phyloP scores from a whole-genome alignment of 1,140 invertebrate species.

The Drosophila bocki region DNA sequence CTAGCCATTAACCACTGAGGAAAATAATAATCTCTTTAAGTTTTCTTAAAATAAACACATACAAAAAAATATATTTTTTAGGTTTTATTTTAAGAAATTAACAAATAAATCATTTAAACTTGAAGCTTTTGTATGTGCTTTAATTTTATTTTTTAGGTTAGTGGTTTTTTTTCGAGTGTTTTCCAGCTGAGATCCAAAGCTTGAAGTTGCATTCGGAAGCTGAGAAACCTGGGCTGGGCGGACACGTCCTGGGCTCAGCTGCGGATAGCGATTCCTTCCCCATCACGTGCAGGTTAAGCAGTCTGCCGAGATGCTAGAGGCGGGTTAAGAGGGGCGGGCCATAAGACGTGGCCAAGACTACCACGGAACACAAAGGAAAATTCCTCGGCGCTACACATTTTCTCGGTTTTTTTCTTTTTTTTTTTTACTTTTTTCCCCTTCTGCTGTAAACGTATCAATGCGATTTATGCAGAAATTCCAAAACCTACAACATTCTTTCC shows the following conservation, averaged over 20 bases:
- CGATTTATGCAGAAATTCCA: slow-evolving; percentile 74
- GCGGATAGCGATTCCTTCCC: slow-evolving; percentile 40
- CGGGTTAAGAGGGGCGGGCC: slow-evolving; percentile 31
- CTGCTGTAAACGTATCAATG: slow-evolving; percentile 65
- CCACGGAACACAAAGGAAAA: slow-evolving; percentile 58
- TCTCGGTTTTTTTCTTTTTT: neutral
- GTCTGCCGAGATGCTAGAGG: slow-evolving; percentile 5
- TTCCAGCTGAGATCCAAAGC: slow-evolving; percentile 29
- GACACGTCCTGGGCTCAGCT: slow-evolving; percentile 36
- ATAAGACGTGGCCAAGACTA: slow-evolving; percentile 72
- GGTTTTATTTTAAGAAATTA: neutral
- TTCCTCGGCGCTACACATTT: slow-evolving; percentile 33
- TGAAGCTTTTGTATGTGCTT: neutral
- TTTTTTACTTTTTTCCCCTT: neutral
- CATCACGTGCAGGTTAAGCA: slow-evolving; percentile 69
- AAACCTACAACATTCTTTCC: slow-evolving; percentile 23
- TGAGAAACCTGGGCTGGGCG: slow-evolving; percentile 5
- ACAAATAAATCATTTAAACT: neutral
- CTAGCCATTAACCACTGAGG: slow-evolving; percentile 25
- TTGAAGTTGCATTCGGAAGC: slow-evolving; percentile 16
- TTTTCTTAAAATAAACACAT: too few species aligned
- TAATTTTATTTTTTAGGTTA: too few species aligned
- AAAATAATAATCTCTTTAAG: neutral
- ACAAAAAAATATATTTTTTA: too few species aligned
- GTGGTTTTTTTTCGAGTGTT: neutral